A percentile compares a stretch with the other conserved stretches of the same genome.
phyloP scores from a whole-genome alignment of 2,113 vertebrate genomes.

The Chrysochloris asiatica region DNA sequence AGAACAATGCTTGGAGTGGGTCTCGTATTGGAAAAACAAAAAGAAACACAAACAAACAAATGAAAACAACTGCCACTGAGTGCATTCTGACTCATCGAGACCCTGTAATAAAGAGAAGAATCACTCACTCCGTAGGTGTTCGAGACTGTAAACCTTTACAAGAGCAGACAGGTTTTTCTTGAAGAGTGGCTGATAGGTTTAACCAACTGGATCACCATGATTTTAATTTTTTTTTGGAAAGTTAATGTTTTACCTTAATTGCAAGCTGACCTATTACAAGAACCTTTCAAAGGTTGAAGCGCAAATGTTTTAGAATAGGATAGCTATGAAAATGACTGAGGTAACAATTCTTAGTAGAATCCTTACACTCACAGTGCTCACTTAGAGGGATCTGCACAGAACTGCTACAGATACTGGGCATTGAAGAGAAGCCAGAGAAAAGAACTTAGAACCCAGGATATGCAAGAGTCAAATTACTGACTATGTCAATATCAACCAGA shows the following conservation, averaged over 20 bases:
- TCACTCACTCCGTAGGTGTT: no score
- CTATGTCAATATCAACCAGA: background rate
- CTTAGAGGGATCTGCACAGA: background rate
- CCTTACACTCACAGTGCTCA: background rate
- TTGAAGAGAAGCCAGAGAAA: background rate
- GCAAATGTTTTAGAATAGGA: no score
- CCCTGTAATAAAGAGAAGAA: no score
- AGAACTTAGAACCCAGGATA: background rate
- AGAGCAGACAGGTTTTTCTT: no score
- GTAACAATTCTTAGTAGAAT: background rate
- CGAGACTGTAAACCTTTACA: no score
- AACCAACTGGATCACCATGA: no score
- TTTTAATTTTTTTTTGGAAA: background rate
- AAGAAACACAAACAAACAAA: no score
- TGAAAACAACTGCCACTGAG: no score
- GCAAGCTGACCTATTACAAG: slow-evolving; percentile 27
- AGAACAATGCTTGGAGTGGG: background rate
- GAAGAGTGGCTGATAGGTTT: no score
- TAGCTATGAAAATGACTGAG: background rate
- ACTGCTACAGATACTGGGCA: background rate
- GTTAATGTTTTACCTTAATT: background rate
- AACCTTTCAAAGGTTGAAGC: background rate
- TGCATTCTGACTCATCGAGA: no score
- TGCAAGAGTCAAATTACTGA: background rate
- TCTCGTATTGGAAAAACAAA: no score